These are phyloP conservation scores for Dendrocincla fuliginosa DNA, from an alignment of 2,797 vertebrate species.

Conservation along the genomic window DNA sequence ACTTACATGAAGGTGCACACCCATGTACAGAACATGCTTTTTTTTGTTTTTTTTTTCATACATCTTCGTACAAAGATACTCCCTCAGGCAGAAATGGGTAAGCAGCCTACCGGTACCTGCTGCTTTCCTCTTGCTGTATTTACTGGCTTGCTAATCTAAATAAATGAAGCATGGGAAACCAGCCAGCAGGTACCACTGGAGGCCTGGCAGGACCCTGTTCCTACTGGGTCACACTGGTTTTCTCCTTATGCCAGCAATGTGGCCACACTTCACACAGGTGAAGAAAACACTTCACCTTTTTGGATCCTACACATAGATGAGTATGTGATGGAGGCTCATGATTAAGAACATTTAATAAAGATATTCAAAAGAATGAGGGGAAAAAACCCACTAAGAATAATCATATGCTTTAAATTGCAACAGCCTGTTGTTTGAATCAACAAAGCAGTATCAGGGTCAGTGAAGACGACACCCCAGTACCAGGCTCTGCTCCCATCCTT, in stretches of 20 bases:
- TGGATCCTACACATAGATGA: neutral
- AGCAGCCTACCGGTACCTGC: neutral
- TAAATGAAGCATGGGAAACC: neutral
- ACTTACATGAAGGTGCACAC: neutral
- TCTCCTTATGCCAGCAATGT: neutral
- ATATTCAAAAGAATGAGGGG: neutral
- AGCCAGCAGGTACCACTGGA: neutral
- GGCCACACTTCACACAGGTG: neutral
- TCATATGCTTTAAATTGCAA: neutral
- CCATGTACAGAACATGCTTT: rapidly evolving
- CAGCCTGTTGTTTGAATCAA: neutral
- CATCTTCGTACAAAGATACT: neutral
- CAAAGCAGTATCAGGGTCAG: neutral
- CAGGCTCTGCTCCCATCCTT: neutral
- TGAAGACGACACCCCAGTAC: neutral
- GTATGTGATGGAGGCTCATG: neutral
- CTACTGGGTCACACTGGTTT: neutral
- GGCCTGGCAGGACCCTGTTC: neutral
- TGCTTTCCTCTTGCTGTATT: neutral
- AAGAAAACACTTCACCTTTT: neutral
- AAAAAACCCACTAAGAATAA: neutral
- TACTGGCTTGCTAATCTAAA: neutral
- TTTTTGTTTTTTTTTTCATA: neutral
- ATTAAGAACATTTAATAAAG: neutral
- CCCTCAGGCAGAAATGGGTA: neutral